Conservation (phyloP, 2,888 invertebrate genomes). For the Phyllotreta striolata region DNA sequence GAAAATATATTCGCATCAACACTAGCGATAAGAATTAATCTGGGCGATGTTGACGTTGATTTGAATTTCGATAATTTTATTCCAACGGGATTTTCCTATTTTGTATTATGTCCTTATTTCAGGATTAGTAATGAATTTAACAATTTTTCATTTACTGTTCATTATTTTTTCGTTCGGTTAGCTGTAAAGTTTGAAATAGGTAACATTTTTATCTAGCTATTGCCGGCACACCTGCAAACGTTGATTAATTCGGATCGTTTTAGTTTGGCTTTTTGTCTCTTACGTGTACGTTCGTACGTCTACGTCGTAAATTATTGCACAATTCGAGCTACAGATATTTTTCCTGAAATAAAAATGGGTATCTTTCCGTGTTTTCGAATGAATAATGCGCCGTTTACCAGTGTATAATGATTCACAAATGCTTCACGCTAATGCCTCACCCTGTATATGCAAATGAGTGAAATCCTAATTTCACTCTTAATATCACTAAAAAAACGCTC, state of each 20-base stretch:
- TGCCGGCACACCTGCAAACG: slow-evolving; percentile 12
- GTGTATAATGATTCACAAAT: too few relatives aligned
- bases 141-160: too few relatives aligned
- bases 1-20: slow-evolving; percentile 14
- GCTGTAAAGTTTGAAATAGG: too few relatives aligned
- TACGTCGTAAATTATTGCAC: slow-evolving; percentile 32
- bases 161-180: too few relatives aligned
- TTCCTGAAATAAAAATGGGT: slow-evolving; percentile 26
- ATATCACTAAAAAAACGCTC: too few relatives aligned
- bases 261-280: slow-evolving; percentile 27
- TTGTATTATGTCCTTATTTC: too few relatives aligned
- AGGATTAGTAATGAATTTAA: too few relatives aligned
- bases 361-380: slow-evolving; percentile 28
- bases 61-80: background rate
- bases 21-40: slow-evolving; percentile 6
- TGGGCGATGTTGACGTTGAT: background rate
- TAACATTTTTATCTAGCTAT: slow-evolving; percentile 2
- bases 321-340: slow-evolving; percentile 11
- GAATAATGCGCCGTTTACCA: slow-evolving; percentile 17
- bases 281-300: slow-evolving; percentile 31
- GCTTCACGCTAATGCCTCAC: too few relatives aligned
- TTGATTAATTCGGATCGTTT: slow-evolving; percentile 27
- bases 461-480: too few relatives aligned
- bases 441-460: too few relatives aligned
- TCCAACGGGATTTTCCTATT: too few relatives aligned